A percentile compares a stretch with the other conserved stretches of the same genome.
phyloP scores from a whole-genome alignment of 2,797 vertebrate genomes.

The Nasua narica region DNA sequence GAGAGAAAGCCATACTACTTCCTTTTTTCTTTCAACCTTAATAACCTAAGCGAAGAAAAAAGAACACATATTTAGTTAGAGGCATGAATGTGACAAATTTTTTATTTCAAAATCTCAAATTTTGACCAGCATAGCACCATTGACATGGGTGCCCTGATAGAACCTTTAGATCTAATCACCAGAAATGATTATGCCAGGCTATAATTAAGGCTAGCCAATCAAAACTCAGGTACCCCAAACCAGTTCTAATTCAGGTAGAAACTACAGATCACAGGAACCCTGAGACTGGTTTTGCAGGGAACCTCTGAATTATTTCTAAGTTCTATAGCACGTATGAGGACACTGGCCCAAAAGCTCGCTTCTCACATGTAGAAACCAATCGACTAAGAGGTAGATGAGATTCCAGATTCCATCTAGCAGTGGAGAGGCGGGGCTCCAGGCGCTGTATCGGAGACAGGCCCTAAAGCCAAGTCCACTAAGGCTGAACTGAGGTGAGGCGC shows the following conservation, averaged over 20 bases:
- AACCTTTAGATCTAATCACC: slow-evolving; percentile 44
- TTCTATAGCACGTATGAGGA: slow-evolving; percentile 52
- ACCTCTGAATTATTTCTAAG: slow-evolving; percentile 26
- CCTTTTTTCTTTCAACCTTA: slow-evolving; percentile 14
- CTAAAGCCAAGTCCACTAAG: not conserved
- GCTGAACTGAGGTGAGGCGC: not conserved
- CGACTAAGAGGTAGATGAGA: slow-evolving; percentile 76
- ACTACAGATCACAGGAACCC: not conserved
- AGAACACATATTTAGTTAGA: slow-evolving; percentile 35
- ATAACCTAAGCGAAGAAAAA: slow-evolving; percentile 21
- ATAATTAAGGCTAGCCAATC: slow-evolving; percentile 71
- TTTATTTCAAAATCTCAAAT: slow-evolving; percentile 73
- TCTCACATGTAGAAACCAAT: slow-evolving; percentile 41
- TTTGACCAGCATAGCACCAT: slow-evolving; percentile 66
- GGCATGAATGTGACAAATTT: slow-evolving; percentile 53
- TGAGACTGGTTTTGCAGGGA: slow-evolving; percentile 39
- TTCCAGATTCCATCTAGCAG: slow-evolving; percentile 54
- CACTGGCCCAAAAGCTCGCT: slow-evolving; percentile 52
- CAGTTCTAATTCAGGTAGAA: slow-evolving; percentile 59
- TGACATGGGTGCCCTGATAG: slow-evolving; percentile 47
- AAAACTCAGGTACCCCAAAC: slow-evolving; percentile 57
- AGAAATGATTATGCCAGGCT: slow-evolving; percentile 60
- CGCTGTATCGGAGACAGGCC: not conserved
- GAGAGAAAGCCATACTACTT: not conserved
- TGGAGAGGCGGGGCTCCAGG: slow-evolving; percentile 12